Evolutionary conservation across 1,140 invertebrate genomes (phyloP), one percentile per base, ranked within the genome.

Genomic region (Olivierus martensii): DNA sequence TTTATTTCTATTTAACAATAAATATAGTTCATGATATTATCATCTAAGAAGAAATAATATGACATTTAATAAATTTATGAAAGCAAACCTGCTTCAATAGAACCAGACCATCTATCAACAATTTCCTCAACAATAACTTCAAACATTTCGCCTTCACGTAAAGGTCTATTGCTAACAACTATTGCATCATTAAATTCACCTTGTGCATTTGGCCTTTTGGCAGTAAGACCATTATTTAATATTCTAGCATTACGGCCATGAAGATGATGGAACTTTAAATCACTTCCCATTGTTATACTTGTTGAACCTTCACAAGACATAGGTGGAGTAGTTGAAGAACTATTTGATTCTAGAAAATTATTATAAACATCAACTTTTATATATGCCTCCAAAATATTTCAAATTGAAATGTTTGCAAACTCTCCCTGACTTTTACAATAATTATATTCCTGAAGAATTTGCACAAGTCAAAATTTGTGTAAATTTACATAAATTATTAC

Each of bases 131-230:
- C 82, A 44, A 83, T 75, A 35, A 96, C 80, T 69, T 94, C 87
- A 66, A 95, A 95, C 67, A 95, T 77, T 69, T 96, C 91, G 15
- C 84, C 85, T 61, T 92, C 87, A 15, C 83, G 74, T 22, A 95
- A 67, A 0, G 88, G 83, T 45, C 90, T 72, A 69, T 83, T 91
- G 48, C 84, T 90, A 60, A 93, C 86, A 2, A 94, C 81, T 56
- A 95, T 90, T 0, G 89, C 87, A 67, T 93, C 87, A 68, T 93
- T 94, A 67, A 94, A 94, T 73, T 94, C 90, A 1, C 83, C 85
- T 48, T 86, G 74, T 11, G 87, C 84, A 56, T 87, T 81, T 22
- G 87, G 83, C 49, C 89, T 74, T 21, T 80, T 79, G 0, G 88
- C 89, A 2, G 87, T 92, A 48, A 87, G 66, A 1, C 89, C 87